phyloP scores from a whole-genome alignment of 1,140 invertebrate species.

The Cyclina sinensis region DNA sequence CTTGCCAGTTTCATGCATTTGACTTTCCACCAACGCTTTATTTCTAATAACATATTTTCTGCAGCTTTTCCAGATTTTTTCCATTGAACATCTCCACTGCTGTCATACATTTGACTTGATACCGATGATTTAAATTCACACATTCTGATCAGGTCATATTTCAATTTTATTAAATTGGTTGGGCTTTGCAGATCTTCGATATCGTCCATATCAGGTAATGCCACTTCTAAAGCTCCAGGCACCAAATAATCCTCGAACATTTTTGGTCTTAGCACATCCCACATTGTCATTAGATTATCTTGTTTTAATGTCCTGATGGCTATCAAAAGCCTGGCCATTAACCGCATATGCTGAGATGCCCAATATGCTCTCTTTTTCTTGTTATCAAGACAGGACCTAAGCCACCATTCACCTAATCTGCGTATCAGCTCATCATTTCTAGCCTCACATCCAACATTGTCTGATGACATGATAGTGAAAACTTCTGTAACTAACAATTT shows the following conservation, averaged over 20 bases:
- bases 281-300: background rate
- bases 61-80: too few species aligned
- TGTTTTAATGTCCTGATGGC: background rate
- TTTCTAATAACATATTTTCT: too few species aligned
- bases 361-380: background rate
- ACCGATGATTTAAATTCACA: background rate
- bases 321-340: background rate
- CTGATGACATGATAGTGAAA: background rate
- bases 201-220: constrained; percentile 8
- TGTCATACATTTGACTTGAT: background rate
- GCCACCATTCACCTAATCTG: background rate
- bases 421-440: constrained; percentile 12
- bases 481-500: background rate
- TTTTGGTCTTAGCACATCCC: background rate
- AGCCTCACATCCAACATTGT: background rate
- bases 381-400: background rate
- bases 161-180: background rate
- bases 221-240: too few species aligned
- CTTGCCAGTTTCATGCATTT: too few species aligned
- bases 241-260: background rate
- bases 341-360: background rate
- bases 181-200: background rate
- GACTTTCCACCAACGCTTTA: too few species aligned
- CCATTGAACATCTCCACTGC: background rate
- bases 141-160: background rate